Conservation (phyloP, 2,888 invertebrate genomes). For the Hyles lineata region DNA sequence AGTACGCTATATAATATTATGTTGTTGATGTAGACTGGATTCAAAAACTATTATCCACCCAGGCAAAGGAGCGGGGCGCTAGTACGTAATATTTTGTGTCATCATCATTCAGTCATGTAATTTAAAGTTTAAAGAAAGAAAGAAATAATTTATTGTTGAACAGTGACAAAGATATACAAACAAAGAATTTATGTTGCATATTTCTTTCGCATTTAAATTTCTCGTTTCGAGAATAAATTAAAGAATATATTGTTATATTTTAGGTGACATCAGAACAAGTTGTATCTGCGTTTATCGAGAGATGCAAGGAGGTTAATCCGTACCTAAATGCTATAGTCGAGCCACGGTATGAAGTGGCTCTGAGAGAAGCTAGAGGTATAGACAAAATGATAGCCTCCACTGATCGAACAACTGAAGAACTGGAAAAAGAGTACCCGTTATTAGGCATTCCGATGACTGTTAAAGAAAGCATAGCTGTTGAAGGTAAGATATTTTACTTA, state of each 20-base stretch:
- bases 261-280: conserved; percentile 90
- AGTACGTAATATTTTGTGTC: too few species aligned
- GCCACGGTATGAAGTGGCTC: conserved; percentile 89
- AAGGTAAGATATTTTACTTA: conserved; percentile 79
- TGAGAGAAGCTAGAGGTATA: conserved; percentile 89
- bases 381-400: conserved; percentile 88
- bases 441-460: conserved; percentile 94
- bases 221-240: background rate
- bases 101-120: too few species aligned
- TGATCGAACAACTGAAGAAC: conserved; percentile 82
- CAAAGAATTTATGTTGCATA: too few species aligned
- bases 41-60: too few species aligned
- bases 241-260: conserved; percentile 44
- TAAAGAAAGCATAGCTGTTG: conserved; percentile 92
- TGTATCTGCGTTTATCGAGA: conserved; percentile 89
- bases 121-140: too few species aligned
- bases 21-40: too few species aligned
- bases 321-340: conserved; percentile 92
- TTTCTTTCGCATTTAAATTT: background rate
- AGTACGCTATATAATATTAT: too few species aligned
- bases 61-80: too few species aligned
- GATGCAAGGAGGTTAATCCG: conserved; percentile 91
- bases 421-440: conserved; percentile 89
- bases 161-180: too few species aligned
- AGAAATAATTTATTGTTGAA: too few species aligned